Percentiles rank a stretch among this genome's conserved stretches.
phyloP scores from a whole-genome alignment of 1,140 invertebrate species.

The Trachymyrmex cornetzi region DNA sequence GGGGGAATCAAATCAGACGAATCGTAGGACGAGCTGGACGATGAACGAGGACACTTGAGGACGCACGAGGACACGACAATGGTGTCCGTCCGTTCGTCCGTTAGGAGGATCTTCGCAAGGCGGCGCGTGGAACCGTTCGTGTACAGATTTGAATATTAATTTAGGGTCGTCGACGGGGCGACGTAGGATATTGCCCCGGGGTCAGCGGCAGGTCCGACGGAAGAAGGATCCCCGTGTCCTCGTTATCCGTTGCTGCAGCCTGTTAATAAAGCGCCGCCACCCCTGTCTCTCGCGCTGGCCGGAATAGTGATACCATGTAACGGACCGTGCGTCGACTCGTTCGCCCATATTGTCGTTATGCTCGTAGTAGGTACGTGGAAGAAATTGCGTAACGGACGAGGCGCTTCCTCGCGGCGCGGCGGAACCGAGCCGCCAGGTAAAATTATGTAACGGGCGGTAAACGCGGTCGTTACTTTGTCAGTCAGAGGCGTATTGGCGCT shows the following conservation, averaged over 20 bases:
- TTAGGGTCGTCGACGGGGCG: slow-evolving; percentile 74
- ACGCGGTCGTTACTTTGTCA: slow-evolving; percentile 57
- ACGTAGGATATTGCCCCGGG: slow-evolving; percentile 74
- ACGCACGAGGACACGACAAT: slow-evolving; percentile 70
- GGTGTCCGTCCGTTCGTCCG: slow-evolving; percentile 70
- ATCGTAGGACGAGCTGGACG: slow-evolving; percentile 68
- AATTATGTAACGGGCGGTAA: slow-evolving; percentile 62
- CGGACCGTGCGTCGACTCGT: slow-evolving; percentile 39
- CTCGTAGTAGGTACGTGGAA: slow-evolving; percentile 7
- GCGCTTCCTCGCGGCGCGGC: slow-evolving; percentile 28
- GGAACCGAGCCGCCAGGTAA: slow-evolving; percentile 42
- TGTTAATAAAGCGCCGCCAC: slow-evolving; percentile 70
- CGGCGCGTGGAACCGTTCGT: slow-evolving; percentile 70
- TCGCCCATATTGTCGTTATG: slow-evolving; percentile 15
- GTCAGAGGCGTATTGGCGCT: slow-evolving; percentile 17
- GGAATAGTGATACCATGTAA: slow-evolving; percentile 63
- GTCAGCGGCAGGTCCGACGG: slow-evolving; percentile 73
- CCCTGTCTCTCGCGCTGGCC: slow-evolving; percentile 40
- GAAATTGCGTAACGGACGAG: slow-evolving; percentile 59
- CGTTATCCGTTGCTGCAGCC: slow-evolving; percentile 71
- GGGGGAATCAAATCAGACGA: slow-evolving; percentile 69
- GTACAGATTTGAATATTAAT: slow-evolving; percentile 85
- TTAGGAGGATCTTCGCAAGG: slow-evolving; percentile 65
- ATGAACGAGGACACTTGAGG: slow-evolving; percentile 64
- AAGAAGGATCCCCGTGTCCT: slow-evolving; percentile 68